These are phyloP conservation scores for Petrophora chlorosata DNA, from an alignment of 2,888 invertebrate genomes.

Conservation along the genomic window DNA sequence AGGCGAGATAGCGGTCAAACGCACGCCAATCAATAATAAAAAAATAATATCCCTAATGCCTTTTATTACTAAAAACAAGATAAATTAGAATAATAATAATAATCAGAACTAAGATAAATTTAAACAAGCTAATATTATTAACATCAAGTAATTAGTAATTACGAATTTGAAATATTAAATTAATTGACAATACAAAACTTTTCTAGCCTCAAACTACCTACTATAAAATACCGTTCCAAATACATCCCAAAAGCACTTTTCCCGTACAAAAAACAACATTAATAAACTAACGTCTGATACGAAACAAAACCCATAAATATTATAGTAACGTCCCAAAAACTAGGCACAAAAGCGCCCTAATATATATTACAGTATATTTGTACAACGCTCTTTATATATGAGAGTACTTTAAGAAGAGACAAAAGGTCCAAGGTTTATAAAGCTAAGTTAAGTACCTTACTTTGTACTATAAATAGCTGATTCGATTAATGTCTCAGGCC, in stretches of 20 bases:
- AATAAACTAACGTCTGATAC: background rate
- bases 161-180: no score
- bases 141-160: no score
- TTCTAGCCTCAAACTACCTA: no score
- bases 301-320: slow-evolving; percentile 18
- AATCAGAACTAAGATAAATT: no score
- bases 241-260: background rate
- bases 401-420: slow-evolving; percentile 6
- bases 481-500: slow-evolving; percentile 13
- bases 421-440: slow-evolving; percentile 3
- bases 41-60: no score
- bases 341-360: slow-evolving; percentile 16
- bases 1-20: no score
- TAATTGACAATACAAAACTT: no score
- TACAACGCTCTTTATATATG: slow-evolving; percentile 5
- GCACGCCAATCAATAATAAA: no score
- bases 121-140: no score
- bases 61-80: no score
- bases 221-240: no score
- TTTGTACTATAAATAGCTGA: slow-evolving; percentile 13
- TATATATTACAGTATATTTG: slow-evolving; percentile 4
- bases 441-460: slow-evolving; percentile 3
- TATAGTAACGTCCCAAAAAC: slow-evolving; percentile 21
- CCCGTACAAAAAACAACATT: background rate
- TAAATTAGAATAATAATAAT: no score